Percentiles rank a stretch among this genome's conserved stretches.
Conservation (phyloP, 2,113 vertebrate genomes). For the Puffinus mauretanicus region DNA sequence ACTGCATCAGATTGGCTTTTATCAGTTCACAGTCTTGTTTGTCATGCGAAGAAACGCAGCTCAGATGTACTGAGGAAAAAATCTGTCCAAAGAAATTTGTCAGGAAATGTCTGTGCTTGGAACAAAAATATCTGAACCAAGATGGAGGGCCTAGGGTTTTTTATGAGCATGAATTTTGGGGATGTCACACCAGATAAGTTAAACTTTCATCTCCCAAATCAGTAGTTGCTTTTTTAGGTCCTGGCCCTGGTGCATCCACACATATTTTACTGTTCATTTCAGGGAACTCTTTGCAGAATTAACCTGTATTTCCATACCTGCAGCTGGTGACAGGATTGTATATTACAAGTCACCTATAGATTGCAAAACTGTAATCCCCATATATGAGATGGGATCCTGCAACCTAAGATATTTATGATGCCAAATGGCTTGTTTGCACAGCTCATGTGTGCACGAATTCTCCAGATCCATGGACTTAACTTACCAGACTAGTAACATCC, state of each 20-base stretch:
- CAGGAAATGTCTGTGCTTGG: not conserved
- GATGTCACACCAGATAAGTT: not conserved
- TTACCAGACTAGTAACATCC: not conserved
- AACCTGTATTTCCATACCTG: not conserved
- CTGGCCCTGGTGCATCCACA: not conserved
- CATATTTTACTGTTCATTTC: not conserved
- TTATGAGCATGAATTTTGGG: not conserved
- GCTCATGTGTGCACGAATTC: not conserved
- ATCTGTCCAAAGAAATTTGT: not conserved
- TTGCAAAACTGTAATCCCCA: not conserved
- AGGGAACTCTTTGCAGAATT: not conserved
- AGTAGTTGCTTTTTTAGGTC: not conserved
- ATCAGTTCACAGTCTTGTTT: not conserved
- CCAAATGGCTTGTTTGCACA: not conserved
- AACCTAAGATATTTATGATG: not conserved
- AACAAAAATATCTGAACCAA: not conserved
- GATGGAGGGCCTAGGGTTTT: not conserved
- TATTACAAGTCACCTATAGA: not conserved
- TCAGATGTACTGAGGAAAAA: not conserved
- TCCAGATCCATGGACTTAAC: not conserved
- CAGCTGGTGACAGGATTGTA: not conserved
- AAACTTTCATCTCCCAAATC: not conserved
- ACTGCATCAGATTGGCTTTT: not conserved
- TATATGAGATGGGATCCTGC: not conserved
- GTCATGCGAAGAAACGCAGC: not conserved